Evolutionary conservation across 2,797 vertebrate species (phyloP), one percentile per base, ranked within the genome.

Genomic region (Thunnus albacares): DNA sequence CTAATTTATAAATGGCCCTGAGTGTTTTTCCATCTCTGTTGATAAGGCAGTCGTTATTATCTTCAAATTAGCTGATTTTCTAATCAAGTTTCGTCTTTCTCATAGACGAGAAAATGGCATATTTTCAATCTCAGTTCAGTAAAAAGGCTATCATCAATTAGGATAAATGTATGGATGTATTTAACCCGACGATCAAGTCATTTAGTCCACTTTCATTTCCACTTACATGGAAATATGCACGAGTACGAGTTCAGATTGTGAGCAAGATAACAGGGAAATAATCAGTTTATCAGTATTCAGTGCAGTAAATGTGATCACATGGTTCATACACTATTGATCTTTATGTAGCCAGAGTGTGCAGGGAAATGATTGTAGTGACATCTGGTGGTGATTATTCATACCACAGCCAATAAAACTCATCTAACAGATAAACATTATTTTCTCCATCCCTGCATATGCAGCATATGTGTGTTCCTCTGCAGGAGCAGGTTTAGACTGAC

Each of bases 321-420:
- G 57, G 15, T 61, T 1, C 24, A 60, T 1, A 10, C 10, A 20
- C 24, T 12, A 18, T 20, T 57, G 43, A 35, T 24, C 13, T n/a
- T 6, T 18, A 12, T 6, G 6, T 5, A n/a, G 11, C 2, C 7
- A 28, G 10, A 51, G 30, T 3, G n/a, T 53, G 3, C 18, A 61
- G 15, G 2, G n/a, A 26, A 14, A 30, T 55, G 17, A 9, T 30
- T 69, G 22, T 70, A 90, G 75, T 92, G 91, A 85, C 93, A 89
- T 75, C 94, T 93, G 68, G 87, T 71, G 94, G 79, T 58, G 22
- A 64, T 24, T 53, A 3, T 3, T 15, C 24, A 26, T 6, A 56
- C 5, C 5, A 3, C 47, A 9, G 47, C 47, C 47, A 20, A 51
- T 26, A 41, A 59, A 41, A 18, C 11, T 15, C 47, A 68, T 41